Percentiles rank a stretch among this genome's conserved stretches.
Evolutionary conservation across 2,113 vertebrate genomes (phyloP).

Genomic region (Arvicanthis niloticus): DNA sequence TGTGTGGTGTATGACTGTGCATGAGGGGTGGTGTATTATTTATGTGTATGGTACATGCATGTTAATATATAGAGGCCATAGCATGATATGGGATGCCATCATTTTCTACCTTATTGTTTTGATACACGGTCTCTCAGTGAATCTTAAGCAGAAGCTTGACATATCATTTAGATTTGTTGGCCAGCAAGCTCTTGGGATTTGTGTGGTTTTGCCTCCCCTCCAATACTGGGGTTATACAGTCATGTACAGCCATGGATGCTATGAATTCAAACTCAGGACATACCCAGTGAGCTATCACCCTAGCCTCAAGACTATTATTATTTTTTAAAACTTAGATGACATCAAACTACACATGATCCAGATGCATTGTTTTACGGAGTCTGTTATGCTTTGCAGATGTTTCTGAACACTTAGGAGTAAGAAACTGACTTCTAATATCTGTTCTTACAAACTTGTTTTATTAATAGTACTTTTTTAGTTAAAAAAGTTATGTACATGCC

Average conservation of each 20-base stretch:
- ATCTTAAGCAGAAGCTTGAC: not conserved
- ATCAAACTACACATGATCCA: not conserved
- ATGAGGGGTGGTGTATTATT: not conserved
- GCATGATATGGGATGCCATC: not conserved
- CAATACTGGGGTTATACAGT: not conserved
- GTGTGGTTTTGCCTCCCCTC: not conserved
- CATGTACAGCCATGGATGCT: not conserved
- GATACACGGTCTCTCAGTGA: not conserved
- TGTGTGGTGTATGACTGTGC: not conserved
- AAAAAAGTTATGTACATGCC: not conserved
- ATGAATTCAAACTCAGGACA: not conserved
- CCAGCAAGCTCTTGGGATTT: not conserved
- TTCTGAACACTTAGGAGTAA: constrained; percentile 38
- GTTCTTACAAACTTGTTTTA: not conserved
- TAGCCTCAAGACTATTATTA: not conserved
- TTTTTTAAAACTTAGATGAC: constrained; percentile 49
- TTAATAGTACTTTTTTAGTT: not conserved
- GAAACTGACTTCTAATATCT: not conserved
- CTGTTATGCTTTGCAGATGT: constrained; percentile 13
- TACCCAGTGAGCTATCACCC: not conserved
- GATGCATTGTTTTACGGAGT: constrained; percentile 39
- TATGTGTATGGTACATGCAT: not conserved
- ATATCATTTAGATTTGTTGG: not conserved
- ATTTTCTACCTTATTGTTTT: not conserved
- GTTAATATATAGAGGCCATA: not conserved